Conservation (phyloP, 1,140 invertebrate species). For the Aphidius gifuensis region DNA sequence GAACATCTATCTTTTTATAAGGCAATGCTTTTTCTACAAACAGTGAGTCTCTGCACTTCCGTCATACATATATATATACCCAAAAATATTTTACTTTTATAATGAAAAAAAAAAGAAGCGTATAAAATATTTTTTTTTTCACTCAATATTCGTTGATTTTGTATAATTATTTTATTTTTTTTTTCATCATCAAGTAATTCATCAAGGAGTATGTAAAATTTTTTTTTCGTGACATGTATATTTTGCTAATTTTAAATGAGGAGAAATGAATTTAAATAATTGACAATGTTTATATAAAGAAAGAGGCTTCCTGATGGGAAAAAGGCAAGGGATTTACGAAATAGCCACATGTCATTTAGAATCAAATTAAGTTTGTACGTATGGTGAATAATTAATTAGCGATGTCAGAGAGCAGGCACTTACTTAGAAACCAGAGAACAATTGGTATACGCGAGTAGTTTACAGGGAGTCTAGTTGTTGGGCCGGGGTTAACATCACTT, state of each 20-base stretch:
- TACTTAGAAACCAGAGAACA: slow-evolving; percentile 12
- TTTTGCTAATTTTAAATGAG: too few species aligned
- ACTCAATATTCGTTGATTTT: background rate
- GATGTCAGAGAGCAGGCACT: background rate
- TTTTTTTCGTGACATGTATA: too few species aligned
- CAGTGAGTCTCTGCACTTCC: slow-evolving; percentile 14
- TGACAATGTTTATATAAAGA: slow-evolving; percentile 26
- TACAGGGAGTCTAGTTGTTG: background rate
- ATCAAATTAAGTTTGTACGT: slow-evolving; percentile 24
- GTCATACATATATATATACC: background rate
- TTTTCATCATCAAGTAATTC: too few species aligned
- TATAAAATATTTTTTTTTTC: background rate
- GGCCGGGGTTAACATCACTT: background rate
- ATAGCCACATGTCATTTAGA: slow-evolving; percentile 4
- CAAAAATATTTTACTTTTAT: slow-evolving; percentile 1
- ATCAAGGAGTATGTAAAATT: too few species aligned
- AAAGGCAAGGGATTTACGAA: background rate
- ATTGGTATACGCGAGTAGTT: slow-evolving; percentile 11
- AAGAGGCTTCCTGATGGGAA: background rate
- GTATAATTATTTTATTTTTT: too few species aligned
- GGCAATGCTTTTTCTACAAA: background rate
- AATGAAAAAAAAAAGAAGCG: background rate
- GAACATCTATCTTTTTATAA: slow-evolving; percentile 25
- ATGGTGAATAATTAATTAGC: slow-evolving; percentile 27
- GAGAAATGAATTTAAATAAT: slow-evolving; percentile 24